phyloP scores from a whole-genome alignment of 2,888 invertebrate species.

The Eulithis testata region DNA sequence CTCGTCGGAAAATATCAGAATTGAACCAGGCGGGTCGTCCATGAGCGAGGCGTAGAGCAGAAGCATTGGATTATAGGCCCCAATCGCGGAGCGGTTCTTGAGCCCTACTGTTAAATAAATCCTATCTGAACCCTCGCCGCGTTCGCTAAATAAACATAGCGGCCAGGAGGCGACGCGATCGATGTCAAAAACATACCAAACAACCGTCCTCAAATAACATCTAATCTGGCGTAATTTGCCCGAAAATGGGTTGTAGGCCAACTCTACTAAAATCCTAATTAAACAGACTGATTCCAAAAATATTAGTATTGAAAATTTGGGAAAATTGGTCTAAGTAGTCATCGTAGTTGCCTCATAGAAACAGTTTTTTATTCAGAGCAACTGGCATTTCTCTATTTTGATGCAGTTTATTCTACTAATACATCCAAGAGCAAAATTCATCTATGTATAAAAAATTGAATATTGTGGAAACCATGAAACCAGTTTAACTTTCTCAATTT shows the following conservation, averaged over 20 bases:
- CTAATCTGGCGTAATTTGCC: constrained; percentile 62
- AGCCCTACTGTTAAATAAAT: constrained; percentile 69
- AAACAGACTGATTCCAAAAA: background rate
- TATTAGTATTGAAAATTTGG: constrained; percentile 23
- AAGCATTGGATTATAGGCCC: constrained; percentile 57
- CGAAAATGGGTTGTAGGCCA: constrained; percentile 52
- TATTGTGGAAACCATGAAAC: too few relatives aligned
- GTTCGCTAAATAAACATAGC: constrained; percentile 69
- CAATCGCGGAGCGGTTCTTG: constrained; percentile 61
- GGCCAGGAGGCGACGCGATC: constrained; percentile 59
- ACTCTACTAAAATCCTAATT: constrained; percentile 61
- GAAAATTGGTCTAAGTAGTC: constrained; percentile 4
- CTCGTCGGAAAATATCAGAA: constrained; percentile 5
- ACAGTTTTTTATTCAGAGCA: too few relatives aligned
- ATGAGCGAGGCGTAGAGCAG: constrained; percentile 33
- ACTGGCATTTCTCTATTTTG: too few relatives aligned
- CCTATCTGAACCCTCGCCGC: constrained; percentile 60
- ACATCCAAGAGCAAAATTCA: too few relatives aligned
- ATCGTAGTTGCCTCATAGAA: too few relatives aligned
- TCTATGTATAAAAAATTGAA: too few relatives aligned
- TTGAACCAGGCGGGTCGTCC: constrained; percentile 2
- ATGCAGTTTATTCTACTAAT: too few relatives aligned
- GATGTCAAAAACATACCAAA: constrained; percentile 64
- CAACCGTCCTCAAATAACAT: constrained; percentile 55
- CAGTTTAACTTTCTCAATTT: too few relatives aligned